Percentiles rank a stretch among this genome's conserved stretches.
These are phyloP conservation scores for Leucania comma DNA, from an alignment of 2,888 invertebrate genomes.

Conservation along the genomic window DNA sequence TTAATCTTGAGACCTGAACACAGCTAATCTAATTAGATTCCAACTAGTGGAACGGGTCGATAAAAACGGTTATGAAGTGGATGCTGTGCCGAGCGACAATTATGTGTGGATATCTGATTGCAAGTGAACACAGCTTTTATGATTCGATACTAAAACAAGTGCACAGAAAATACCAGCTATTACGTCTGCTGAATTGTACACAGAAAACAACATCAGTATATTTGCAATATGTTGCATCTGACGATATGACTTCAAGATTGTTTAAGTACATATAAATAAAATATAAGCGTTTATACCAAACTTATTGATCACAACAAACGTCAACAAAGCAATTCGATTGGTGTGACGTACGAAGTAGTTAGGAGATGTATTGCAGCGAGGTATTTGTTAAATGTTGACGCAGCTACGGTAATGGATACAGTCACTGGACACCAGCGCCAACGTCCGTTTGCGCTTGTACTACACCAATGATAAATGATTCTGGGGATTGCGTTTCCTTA, in stretches of 20 bases:
- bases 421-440: slow-evolving; percentile 53
- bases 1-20: slow-evolving; percentile 76
- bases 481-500: slow-evolving; percentile 73
- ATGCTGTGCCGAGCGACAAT: slow-evolving; percentile 73
- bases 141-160: slow-evolving; percentile 64
- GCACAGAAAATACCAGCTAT: slow-evolving; percentile 59
- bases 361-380: slow-evolving; percentile 47
- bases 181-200: slow-evolving; percentile 50
- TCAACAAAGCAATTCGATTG: neutral
- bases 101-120: slow-evolving; percentile 75
- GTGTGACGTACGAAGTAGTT: slow-evolving; percentile 28
- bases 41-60: slow-evolving; percentile 75
- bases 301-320: neutral
- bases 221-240: neutral
- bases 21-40: slow-evolving; percentile 83
- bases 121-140: slow-evolving; percentile 68
- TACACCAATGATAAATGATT: slow-evolving; percentile 76
- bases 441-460: slow-evolving; percentile 67
- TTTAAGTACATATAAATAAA: neutral
- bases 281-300: neutral
- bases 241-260: neutral
- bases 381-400: slow-evolving; percentile 55
- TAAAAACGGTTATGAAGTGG: slow-evolving; percentile 79
- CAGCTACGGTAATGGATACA: slow-evolving; percentile 64
- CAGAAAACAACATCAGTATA: slow-evolving; percentile 10